Percentiles rank a stretch among this genome's conserved stretches.
Conservation (phyloP, 2,888 invertebrate genomes). For the Leuctra nigra region DNA sequence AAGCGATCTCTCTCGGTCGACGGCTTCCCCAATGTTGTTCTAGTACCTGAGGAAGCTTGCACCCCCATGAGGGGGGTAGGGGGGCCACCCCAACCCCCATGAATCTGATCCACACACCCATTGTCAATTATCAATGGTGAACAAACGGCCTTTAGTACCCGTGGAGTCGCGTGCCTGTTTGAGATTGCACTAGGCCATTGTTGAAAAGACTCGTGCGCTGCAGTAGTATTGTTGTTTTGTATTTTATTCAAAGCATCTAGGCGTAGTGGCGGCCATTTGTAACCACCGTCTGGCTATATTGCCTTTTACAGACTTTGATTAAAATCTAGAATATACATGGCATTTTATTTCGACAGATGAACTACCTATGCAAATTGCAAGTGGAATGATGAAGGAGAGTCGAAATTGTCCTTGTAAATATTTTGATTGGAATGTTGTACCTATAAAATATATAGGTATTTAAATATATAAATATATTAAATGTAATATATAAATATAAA, state of each 20-base stretch:
- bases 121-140: conserved; percentile 10
- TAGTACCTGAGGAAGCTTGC: conserved; percentile 18
- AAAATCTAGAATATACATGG: too few relatives aligned
- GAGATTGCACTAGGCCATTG: conserved; percentile 6
- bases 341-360: too few relatives aligned
- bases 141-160: conserved; percentile 9
- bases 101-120: conserved; percentile 1
- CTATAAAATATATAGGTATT: too few relatives aligned
- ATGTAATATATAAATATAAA: too few relatives aligned
- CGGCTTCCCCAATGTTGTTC: conserved; percentile 11
- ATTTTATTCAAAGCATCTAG: not conserved
- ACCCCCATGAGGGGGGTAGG: conserved; percentile 1
- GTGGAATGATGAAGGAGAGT: too few relatives aligned
- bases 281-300: not conserved
- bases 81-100: not conserved
- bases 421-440: too few relatives aligned
- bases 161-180: conserved; percentile 7
- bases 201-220: not conserved
- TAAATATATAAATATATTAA: too few relatives aligned
- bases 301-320: too few relatives aligned
- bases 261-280: not conserved
- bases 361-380: too few relatives aligned
- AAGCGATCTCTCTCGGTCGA: conserved; percentile 8
- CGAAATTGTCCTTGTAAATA: too few relatives aligned
- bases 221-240: too few relatives aligned